Evolutionary conservation across 2,888 invertebrate genomes (phyloP).

Genomic region (Sceliomorpha sp.): DNA sequence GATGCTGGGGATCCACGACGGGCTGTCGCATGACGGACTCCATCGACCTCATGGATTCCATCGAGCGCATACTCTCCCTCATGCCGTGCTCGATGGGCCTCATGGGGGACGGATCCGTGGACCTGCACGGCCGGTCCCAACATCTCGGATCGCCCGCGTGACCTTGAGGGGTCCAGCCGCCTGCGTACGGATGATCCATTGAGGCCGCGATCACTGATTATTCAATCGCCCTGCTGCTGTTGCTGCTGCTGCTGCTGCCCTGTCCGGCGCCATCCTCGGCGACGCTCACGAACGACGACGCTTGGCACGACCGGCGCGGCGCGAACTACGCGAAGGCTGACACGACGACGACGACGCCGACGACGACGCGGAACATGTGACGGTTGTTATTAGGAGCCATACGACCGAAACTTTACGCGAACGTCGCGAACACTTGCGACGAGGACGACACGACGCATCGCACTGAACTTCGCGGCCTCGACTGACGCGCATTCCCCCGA

Average conservation of each 20-base stretch:
- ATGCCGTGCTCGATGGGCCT: slow-evolving; percentile 74
- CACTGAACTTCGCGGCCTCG: slow-evolving; percentile 81
- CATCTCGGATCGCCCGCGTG: slow-evolving; percentile 69
- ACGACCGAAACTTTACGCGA: slow-evolving; percentile 30
- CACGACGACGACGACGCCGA: not conserved
- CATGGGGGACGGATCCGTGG: slow-evolving; percentile 77
- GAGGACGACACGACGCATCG: slow-evolving; percentile 76
- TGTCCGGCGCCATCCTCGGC: slow-evolving; percentile 69
- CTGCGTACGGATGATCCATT: slow-evolving; percentile 82
- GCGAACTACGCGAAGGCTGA: slow-evolving; percentile 1
- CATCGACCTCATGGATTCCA: slow-evolving; percentile 77
- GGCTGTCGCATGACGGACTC: slow-evolving; percentile 73
- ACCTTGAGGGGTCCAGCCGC: slow-evolving; percentile 78
- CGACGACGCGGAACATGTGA: slow-evolving; percentile 28
- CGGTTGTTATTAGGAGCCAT: slow-evolving; percentile 27
- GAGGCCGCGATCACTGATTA: slow-evolving; percentile 42
- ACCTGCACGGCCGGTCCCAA: slow-evolving; percentile 76
- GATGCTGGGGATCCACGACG: slow-evolving; percentile 52
- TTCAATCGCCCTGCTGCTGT: too few relatives aligned
- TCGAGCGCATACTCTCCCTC: slow-evolving; percentile 76
- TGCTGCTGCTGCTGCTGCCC: slow-evolving; percentile 69
- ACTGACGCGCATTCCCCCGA: slow-evolving; percentile 78
- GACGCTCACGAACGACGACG: slow-evolving; percentile 2
- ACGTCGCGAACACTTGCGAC: slow-evolving; percentile 53
- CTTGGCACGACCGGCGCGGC: not conserved